phyloP scores from a whole-genome alignment of 2,888 invertebrate species.

The Megalurothrips usitatus region DNA sequence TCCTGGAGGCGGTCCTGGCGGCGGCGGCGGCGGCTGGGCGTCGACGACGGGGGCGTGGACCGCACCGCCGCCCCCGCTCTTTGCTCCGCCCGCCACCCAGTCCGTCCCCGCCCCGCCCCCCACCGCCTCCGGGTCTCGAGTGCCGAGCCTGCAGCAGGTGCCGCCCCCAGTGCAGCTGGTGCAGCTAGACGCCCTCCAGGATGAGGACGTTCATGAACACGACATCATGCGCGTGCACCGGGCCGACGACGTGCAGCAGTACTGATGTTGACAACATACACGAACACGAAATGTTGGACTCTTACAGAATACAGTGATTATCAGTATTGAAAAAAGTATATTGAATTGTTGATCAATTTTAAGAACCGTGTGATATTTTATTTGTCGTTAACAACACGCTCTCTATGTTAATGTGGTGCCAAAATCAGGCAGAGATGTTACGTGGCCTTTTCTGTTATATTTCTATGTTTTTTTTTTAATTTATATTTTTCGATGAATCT shows the following conservation, averaged over 20 bases:
- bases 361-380: too few relatives aligned
- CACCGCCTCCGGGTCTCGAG: background rate
- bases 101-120: background rate
- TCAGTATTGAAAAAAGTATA: too few relatives aligned
- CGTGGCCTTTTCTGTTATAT: background rate
- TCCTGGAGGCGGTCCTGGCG: background rate
- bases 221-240: background rate
- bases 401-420: too few relatives aligned
- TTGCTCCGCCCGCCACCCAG: background rate
- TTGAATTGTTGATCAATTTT: too few relatives aligned
- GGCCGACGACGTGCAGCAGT: background rate
- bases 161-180: background rate
- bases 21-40: background rate
- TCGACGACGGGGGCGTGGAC: background rate
- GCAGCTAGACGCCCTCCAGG: conserved; percentile 6
- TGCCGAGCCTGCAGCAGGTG: background rate
- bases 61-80: background rate
- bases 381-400: too few relatives aligned
- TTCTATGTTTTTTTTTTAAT: background rate
- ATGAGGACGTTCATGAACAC: background rate
- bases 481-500: background rate
- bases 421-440: background rate
- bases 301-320: too few relatives aligned
- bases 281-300: too few relatives aligned
- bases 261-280: too few relatives aligned